A percentile compares a stretch with the other conserved stretches of the same genome.
Conservation (phyloP, 2,888 invertebrate species). For the Anagyrus pseudococci region DNA sequence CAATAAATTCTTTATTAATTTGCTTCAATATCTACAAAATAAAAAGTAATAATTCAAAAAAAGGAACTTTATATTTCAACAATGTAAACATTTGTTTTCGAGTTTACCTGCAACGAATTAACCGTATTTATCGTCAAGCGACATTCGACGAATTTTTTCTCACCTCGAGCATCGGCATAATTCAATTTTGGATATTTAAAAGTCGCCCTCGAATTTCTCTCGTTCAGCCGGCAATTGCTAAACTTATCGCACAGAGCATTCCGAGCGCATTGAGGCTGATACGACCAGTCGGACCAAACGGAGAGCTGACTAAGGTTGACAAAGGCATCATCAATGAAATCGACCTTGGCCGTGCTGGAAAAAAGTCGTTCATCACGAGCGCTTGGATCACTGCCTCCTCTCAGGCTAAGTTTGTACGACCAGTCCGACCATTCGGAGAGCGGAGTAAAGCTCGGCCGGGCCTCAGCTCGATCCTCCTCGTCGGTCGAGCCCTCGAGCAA, state of each 20-base stretch:
- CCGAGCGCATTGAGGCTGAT: slow-evolving; percentile 19
- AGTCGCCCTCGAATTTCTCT: no score
- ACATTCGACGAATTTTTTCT: slow-evolving; percentile 16
- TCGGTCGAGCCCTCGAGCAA: neutral
- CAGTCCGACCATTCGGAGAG: slow-evolving; percentile 34
- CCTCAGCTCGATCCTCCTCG: neutral
- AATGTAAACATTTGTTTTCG: neutral
- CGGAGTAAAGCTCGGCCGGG: slow-evolving; percentile 2
- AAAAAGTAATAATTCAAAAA: neutral
- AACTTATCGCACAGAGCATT: neutral
- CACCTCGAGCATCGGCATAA: neutral
- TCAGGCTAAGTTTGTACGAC: slow-evolving; percentile 19
- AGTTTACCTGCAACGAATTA: slow-evolving; percentile 27
- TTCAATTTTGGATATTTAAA: no score
- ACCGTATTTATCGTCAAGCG: slow-evolving; percentile 29
- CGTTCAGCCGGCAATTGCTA: neutral
- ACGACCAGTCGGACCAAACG: slow-evolving; percentile 54
- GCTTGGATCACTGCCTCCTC: neutral
- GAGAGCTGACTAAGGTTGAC: slow-evolving; percentile 40
- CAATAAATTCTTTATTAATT: slow-evolving; percentile 78
- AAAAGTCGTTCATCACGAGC: neutral
- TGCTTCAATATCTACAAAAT: slow-evolving; percentile 72
- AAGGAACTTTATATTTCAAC: neutral
- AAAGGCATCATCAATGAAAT: slow-evolving; percentile 10
- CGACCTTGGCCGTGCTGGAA: neutral